Conservation (phyloP, 1,140 invertebrate species). For the Drosophila malerkotliana region DNA sequence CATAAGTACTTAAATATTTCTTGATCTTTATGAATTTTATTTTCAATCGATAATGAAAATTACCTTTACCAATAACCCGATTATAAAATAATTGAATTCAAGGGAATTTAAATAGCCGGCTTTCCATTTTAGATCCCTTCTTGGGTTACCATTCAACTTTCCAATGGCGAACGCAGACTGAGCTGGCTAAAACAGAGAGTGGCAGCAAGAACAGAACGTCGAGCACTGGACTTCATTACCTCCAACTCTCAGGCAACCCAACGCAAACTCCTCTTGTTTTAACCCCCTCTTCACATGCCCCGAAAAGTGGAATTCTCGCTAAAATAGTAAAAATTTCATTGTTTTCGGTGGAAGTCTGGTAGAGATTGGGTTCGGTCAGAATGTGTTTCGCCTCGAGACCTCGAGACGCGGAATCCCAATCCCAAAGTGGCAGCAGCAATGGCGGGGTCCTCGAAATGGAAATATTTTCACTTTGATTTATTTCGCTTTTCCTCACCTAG, state of each 20-base stretch:
- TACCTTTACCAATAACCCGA: not conserved
- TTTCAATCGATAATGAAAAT: not conserved
- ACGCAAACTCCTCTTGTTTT: conserved; percentile 9
- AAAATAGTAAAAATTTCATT: conserved; percentile 70
- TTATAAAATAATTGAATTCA: not conserved
- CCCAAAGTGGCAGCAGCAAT: conserved; percentile 3
- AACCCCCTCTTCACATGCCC: conserved; percentile 24
- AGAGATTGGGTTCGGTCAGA: not conserved
- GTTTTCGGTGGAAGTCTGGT: conserved; percentile 23
- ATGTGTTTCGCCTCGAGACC: conserved; percentile 11
- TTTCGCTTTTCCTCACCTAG: conserved; percentile 54
- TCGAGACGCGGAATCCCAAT: conserved; percentile 12
- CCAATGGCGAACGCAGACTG: conserved; percentile 7
- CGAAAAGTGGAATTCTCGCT: conserved; percentile 54
- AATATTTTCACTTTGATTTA: conserved; percentile 65
- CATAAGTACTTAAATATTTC: no score
- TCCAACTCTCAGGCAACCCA: conserved; percentile 38
- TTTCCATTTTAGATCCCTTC: not conserved
- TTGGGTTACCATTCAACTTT: conserved; percentile 18
- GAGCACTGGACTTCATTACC: conserved; percentile 62
- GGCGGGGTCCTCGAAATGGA: conserved; percentile 19
- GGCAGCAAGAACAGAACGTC: conserved; percentile 16
- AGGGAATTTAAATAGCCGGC: conserved; percentile 1
- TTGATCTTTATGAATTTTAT: no score
- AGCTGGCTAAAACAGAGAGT: conserved; percentile 29